These are phyloP conservation scores for Lepilemur septentrionalis DNA, from an alignment of 2,797 vertebrate genomes.

Conservation along the genomic window DNA sequence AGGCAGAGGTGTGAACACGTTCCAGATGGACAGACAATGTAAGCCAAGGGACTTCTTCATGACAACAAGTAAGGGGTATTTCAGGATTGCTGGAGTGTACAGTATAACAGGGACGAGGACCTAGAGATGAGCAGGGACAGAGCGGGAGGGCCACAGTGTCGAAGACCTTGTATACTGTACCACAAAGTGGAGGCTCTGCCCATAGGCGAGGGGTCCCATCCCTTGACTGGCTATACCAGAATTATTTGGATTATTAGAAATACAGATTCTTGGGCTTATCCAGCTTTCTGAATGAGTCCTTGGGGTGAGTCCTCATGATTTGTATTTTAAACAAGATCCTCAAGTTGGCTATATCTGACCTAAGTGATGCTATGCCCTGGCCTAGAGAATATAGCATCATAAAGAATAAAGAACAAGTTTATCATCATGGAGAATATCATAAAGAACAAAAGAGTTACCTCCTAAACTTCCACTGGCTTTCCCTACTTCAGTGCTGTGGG, in stretches of 20 bases:
- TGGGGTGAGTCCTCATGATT: background rate
- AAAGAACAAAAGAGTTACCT: background rate
- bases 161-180: background rate
- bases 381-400: background rate
- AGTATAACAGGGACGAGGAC: no score
- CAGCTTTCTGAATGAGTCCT: background rate
- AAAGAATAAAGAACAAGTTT: no score
- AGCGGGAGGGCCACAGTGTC: fast-evolving
- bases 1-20: background rate
- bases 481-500: background rate
- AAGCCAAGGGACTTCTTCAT: background rate
- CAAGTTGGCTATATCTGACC: background rate
- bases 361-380: background rate
- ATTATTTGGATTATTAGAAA: background rate
- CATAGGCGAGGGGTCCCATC: background rate
- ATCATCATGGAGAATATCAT: no score
- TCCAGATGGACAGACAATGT: background rate
- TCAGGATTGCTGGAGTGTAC: background rate
- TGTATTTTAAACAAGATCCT: background rate
- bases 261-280: background rate
- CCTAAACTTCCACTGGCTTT: background rate
- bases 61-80: background rate
- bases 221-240: background rate
- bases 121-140: background rate
- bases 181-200: background rate